Base-by-base conservation (phyloP, 2,113 vertebrate species). In the Aptenodytes forsteri region DNA sequence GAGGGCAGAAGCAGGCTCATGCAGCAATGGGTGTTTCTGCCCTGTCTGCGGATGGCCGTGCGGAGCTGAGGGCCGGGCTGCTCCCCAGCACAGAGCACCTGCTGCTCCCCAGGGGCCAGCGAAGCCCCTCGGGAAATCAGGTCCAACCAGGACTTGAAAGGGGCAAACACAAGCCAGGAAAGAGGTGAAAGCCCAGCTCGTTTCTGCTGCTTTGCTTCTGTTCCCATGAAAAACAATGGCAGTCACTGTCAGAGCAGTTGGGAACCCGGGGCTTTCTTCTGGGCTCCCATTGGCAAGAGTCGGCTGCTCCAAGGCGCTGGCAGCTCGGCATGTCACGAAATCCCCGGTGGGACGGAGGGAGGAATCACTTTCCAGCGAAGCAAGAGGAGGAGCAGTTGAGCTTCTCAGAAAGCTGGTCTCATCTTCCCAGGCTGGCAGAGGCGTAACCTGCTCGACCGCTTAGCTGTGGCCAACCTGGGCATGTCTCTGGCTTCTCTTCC, bases 161-260 rank as follows among this genome's bases (percentile, higher is more conserved):
- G 72, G 73, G 73, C n/a, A 87, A 82, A 88, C 12, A 20, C 46
- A 87, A 87, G 73, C 40, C 84, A 96, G 84, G 89, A 96, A 93
- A 44, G 84, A 86, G 71, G 91, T 81, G 84, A 93, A 91, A 91
- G 19, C 47, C 64, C 86, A 34, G 69, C 72, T 95, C 58, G 6
- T 49, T 91, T 67, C 30, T 75, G 72, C 83, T 87, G 70, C 56
- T 89, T 67, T 93, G 83, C 81, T 72, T 94, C 89, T 96, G 62
- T 96, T 97, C 96, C 90, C 92, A 73, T 94, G 95, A 36, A 56
- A 5, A 95, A 93, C 96, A 96, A 89, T 76, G 70, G 62, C 54
- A 91, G 87, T 82, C 49, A 8, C 83, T 89, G 91, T 95, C 86
- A 26, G 95, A 85, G 88, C 80, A 27, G 7, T 89, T 69, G 78